phyloP scores from a whole-genome alignment of 2,797 vertebrate genomes.

The Chiroxiphia lanceolata region DNA sequence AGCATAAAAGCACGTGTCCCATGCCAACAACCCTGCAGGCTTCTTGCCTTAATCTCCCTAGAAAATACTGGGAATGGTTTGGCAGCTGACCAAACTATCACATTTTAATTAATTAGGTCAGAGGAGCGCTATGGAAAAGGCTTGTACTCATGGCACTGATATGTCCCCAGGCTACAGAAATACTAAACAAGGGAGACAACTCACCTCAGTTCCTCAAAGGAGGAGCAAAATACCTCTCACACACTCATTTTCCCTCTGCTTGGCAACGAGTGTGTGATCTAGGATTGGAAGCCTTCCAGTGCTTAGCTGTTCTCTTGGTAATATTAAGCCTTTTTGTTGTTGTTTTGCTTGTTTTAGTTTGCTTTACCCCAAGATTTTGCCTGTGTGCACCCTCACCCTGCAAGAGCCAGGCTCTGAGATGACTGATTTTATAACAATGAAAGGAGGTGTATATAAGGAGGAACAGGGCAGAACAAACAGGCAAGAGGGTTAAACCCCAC shows the following conservation, averaged over 20 bases:
- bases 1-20: rapidly evolving
- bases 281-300: background rate
- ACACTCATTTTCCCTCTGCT: background rate
- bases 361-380: background rate
- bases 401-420: background rate
- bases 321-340: background rate
- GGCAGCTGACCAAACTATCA: background rate
- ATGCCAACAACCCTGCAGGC: background rate
- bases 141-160: rapidly evolving
- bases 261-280: background rate
- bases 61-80: background rate
- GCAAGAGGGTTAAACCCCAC: background rate
- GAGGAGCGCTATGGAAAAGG: background rate
- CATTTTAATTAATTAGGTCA: background rate
- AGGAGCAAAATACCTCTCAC: background rate
- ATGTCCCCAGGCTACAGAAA: background rate
- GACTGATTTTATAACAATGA: background rate
- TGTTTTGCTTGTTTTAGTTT: background rate
- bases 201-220: background rate
- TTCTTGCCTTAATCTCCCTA: background rate
- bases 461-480: background rate
- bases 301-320: background rate
- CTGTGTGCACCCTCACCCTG: background rate
- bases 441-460: background rate
- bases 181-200: background rate